Conservation (phyloP, 2,888 invertebrate genomes). For the Drosophila melanosoma region DNA sequence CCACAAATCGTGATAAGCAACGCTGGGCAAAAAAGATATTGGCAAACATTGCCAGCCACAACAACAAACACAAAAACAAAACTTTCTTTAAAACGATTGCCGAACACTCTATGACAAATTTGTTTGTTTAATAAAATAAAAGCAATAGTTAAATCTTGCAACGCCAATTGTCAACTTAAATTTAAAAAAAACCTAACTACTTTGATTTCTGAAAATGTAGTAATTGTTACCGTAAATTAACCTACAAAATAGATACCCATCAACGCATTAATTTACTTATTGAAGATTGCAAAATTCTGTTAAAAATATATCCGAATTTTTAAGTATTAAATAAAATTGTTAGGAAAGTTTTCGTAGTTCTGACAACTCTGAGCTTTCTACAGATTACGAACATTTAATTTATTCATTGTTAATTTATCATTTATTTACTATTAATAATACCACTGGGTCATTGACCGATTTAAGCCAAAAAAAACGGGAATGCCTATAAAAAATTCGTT, state of each 20-base stretch:
- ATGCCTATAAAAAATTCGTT: background rate
- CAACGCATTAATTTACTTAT: background rate
- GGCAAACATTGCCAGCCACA: conserved; percentile 68
- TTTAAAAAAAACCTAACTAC: background rate
- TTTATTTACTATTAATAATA: background rate
- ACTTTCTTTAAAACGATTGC: conserved; percentile 8
- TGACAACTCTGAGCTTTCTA: background rate
- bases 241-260: rapidly evolving
- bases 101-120: conserved; percentile 14
- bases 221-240: background rate
- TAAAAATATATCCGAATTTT: rapidly evolving
- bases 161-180: background rate
- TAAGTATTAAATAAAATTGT: background rate
- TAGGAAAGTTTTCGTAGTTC: background rate
- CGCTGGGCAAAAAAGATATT: conserved; percentile 65
- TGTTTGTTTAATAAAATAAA: background rate
- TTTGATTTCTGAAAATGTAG: background rate
- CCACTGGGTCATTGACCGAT: background rate
- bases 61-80: conserved; percentile 41
- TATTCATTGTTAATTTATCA: background rate
- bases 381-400: background rate
- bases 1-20: conserved; percentile 80
- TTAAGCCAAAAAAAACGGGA: background rate
- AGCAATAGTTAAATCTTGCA: background rate
- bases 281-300: background rate